These are phyloP conservation scores for Malurus alboscapulatus DNA, from an alignment of 2,113 vertebrate genomes.

Conservation along the genomic window DNA sequence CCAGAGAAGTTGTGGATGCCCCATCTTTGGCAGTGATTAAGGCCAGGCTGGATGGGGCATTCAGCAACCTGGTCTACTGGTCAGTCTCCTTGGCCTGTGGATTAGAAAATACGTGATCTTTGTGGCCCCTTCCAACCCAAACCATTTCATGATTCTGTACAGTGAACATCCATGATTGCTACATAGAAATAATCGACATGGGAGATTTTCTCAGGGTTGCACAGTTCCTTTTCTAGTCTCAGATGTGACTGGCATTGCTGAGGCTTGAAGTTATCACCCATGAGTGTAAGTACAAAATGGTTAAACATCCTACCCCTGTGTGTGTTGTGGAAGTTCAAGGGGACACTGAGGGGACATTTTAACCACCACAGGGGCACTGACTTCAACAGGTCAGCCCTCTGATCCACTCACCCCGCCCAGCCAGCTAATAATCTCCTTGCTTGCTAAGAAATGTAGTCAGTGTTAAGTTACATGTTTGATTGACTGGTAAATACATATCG, in stretches of 20 bases:
- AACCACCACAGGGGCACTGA: background rate
- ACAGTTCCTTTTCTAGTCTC: background rate
- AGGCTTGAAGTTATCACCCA: background rate
- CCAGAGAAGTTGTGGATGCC: background rate
- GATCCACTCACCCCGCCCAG: background rate
- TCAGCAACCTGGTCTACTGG: background rate
- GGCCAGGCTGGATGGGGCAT: background rate
- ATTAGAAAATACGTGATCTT: background rate
- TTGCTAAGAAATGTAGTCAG: background rate
- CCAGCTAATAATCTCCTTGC: background rate
- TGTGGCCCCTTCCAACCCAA: background rate
- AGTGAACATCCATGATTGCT: background rate
- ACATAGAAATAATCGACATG: background rate
- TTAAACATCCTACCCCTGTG: background rate
- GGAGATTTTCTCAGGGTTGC: background rate
- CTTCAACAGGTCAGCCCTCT: background rate
- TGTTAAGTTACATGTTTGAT: background rate
- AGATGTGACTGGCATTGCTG: background rate
- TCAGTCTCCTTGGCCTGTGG: background rate
- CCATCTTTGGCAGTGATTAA: background rate
- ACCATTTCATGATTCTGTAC: background rate
- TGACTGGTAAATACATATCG: background rate
- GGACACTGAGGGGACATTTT: background rate
- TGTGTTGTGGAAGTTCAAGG: background rate
- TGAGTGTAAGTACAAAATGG: background rate